phyloP scores from a whole-genome alignment of 1,140 invertebrate genomes.

The Drosophila willistoni region DNA sequence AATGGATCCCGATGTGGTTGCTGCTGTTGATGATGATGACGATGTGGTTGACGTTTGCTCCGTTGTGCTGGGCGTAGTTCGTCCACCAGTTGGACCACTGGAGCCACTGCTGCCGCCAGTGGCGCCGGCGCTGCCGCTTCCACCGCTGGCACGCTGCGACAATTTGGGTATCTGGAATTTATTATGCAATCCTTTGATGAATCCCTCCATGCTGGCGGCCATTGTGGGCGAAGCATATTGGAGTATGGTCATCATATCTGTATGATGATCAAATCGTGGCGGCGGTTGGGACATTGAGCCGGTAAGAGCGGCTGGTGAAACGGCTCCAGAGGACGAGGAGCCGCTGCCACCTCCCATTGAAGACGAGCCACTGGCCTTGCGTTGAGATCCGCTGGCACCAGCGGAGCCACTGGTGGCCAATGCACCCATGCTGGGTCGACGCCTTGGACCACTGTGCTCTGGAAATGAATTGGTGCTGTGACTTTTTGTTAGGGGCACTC shows the following conservation, averaged over 20 bases:
- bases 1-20: constrained; percentile 17
- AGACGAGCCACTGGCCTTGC: constrained; percentile 40
- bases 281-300: constrained; percentile 65
- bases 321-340: constrained; percentile 45
- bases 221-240: constrained; percentile 76
- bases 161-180: constrained; percentile 94
- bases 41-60: constrained; percentile 20
- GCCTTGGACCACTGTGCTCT: constrained; percentile 51
- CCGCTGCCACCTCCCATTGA: constrained; percentile 16
- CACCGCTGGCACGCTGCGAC: constrained; percentile 82
- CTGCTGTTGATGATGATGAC: no score
- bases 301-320: constrained; percentile 59
- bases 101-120: constrained; percentile 9
- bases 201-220: constrained; percentile 86
- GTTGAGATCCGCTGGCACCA: constrained; percentile 29
- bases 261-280: constrained; percentile 69
- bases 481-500: constrained; percentile 71
- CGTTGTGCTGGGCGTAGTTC: constrained; percentile 23
- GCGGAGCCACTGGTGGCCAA: constrained; percentile 35
- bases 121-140: constrained; percentile 28
- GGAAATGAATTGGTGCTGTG: constrained; percentile 73
- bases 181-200: constrained; percentile 91
- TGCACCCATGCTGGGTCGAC: constrained; percentile 57
- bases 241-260: constrained; percentile 81
- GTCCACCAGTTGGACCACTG: constrained; percentile 10